phyloP scores from a whole-genome alignment of 2,113 vertebrate genomes.

The Mobula birostris region DNA sequence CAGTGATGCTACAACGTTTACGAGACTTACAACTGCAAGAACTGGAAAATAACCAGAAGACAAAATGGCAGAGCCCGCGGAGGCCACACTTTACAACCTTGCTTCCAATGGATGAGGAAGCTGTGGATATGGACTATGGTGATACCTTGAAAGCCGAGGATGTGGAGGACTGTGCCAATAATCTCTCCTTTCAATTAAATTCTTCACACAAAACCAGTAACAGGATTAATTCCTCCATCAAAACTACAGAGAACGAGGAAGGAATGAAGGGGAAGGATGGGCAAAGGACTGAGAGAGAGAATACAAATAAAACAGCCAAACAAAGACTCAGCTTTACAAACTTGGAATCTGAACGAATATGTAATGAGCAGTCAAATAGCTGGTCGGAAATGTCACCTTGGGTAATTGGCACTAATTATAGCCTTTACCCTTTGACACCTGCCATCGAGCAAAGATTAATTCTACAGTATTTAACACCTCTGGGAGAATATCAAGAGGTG shows the following conservation, averaged over 20 bases:
- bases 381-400: slow-evolving; percentile 98
- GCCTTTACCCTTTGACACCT: slow-evolving; percentile 84
- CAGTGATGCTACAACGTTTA: slow-evolving; percentile 83
- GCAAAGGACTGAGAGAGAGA: slow-evolving; percentile 69
- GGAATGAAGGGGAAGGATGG: slow-evolving; percentile 54
- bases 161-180: slow-evolving; percentile 59
- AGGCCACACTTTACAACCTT: slow-evolving; percentile 61
- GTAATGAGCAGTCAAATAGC: slow-evolving; percentile 95
- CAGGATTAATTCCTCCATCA: slow-evolving; percentile 65
- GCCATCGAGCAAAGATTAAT: slow-evolving; percentile 94
- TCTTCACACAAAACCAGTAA: slow-evolving; percentile 71
- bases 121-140: slow-evolving; percentile 85
- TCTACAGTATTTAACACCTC: slow-evolving; percentile 89
- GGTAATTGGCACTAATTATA: slow-evolving; percentile 97
- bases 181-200: slow-evolving; percentile 72
- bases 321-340: slow-evolving; percentile 81
- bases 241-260: slow-evolving; percentile 56
- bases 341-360: slow-evolving; percentile 77
- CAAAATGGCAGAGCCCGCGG: slow-evolving; percentile 77
- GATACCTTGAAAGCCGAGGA: slow-evolving; percentile 62
- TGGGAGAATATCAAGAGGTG: slow-evolving; percentile 98
- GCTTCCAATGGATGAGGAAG: slow-evolving; percentile 85
- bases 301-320: slow-evolving; percentile 68
- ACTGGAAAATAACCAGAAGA: slow-evolving; percentile 70
- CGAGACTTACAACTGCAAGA: slow-evolving; percentile 86